Conservation (phyloP, 2,888 invertebrate genomes). For the Spilarctia lutea region DNA sequence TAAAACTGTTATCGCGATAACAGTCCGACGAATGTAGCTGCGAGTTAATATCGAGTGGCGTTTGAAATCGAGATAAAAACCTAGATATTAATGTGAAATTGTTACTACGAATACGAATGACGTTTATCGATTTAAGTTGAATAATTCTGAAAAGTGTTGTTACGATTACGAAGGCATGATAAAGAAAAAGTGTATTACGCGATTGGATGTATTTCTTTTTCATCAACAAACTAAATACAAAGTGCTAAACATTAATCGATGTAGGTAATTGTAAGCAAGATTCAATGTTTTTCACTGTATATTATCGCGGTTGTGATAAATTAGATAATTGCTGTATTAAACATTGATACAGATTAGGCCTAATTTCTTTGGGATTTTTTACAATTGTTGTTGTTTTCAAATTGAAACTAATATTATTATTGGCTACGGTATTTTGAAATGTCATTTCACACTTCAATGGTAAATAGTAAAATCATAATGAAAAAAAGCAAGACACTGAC, state of each 20-base stretch:
- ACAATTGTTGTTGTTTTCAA: neutral
- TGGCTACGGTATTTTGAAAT: no score
- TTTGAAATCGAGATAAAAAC: slow-evolving; percentile 46
- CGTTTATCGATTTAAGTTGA: neutral
- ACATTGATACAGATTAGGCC: neutral
- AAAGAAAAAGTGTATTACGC: neutral
- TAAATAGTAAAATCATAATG: no score
- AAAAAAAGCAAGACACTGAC: neutral
- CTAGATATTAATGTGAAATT: neutral
- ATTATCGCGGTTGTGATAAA: slow-evolving; percentile 15
- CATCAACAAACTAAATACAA: neutral
- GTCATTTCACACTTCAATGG: no score
- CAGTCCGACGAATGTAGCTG: slow-evolving; percentile 40
- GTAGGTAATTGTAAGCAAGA: neutral
- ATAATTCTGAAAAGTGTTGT: neutral
- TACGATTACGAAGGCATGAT: neutral
- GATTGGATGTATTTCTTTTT: neutral
- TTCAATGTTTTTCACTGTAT: slow-evolving; percentile 1
- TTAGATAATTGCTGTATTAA: neutral
- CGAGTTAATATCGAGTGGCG: slow-evolving; percentile 51
- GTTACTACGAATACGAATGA: slow-evolving; percentile 1
- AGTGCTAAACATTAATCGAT: neutral
- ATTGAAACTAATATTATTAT: neutral
- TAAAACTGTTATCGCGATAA: slow-evolving; percentile 64
- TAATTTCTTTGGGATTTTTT: neutral